These are phyloP conservation scores for Apamea monoglypha DNA, from an alignment of 2,888 invertebrate genomes.

Conservation along the genomic window DNA sequence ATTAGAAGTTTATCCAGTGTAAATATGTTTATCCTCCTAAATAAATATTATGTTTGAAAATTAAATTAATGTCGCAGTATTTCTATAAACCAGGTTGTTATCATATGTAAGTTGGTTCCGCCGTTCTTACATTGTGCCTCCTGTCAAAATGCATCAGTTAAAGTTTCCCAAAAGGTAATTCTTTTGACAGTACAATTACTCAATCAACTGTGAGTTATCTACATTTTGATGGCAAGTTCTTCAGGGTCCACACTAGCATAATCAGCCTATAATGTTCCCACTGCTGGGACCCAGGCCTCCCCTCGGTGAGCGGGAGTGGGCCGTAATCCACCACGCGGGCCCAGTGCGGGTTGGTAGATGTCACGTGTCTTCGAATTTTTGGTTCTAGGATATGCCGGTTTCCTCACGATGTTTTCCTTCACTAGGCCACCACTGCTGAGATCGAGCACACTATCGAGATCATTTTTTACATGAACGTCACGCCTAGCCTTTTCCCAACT, in stretches of 20 bases:
- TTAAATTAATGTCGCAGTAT: background rate
- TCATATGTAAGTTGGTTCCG: background rate
- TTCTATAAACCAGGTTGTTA: background rate
- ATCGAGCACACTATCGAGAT: no score
- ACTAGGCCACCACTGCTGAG: no score
- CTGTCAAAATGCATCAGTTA: background rate
- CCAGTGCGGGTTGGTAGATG: background rate
- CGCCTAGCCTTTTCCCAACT: no score
- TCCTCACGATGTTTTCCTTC: no score
- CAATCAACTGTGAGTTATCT: constrained; percentile 3
- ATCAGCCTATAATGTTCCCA: background rate
- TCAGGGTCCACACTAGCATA: background rate
- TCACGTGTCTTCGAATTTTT: background rate
- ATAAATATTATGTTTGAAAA: background rate
- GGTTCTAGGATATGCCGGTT: background rate
- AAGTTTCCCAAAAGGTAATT: background rate
- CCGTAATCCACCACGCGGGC: no score
- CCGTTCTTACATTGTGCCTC: background rate
- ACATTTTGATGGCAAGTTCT: background rate
- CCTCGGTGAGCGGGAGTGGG: no score
- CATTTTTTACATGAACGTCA: no score
- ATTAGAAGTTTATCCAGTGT: no score
- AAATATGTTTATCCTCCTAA: no score
- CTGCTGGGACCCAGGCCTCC: background rate
- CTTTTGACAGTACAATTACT: constrained; percentile 7